Evolutionary conservation across 2,888 invertebrate species (phyloP).

Genomic region (Eupithecia inturbata): DNA sequence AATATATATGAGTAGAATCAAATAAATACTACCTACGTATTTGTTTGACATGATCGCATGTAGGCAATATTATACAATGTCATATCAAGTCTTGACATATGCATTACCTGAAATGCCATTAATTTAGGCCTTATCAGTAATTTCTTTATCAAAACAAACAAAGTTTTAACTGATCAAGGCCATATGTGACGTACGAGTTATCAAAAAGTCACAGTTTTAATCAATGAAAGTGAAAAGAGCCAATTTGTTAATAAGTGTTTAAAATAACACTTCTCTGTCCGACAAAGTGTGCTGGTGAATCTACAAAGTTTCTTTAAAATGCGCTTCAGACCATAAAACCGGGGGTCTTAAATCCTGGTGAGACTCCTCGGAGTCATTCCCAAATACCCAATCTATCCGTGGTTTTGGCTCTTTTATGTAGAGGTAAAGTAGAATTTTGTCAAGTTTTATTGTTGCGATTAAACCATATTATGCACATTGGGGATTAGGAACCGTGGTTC

Average conservation of each 20-base stretch:
- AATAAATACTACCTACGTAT: background rate
- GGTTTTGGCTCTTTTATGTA: background rate
- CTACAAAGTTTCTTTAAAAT: too few species aligned
- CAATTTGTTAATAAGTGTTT: too few species aligned
- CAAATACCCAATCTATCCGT: too few species aligned
- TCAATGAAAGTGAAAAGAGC: background rate
- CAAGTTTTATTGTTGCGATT: background rate
- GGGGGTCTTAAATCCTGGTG: too few species aligned
- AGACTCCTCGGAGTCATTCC: too few species aligned
- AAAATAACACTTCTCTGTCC: too few species aligned
- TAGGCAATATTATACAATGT: conserved; percentile 64
- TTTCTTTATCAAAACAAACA: conserved; percentile 29
- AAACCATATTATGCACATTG: background rate
- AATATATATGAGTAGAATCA: too few species aligned
- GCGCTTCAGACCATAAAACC: too few species aligned
- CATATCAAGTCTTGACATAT: conserved; percentile 54
- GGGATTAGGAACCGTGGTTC: too few species aligned
- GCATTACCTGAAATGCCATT: conserved; percentile 63
- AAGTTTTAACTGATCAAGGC: conserved; percentile 3
- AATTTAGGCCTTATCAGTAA: conserved; percentile 54
- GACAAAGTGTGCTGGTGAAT: too few species aligned
- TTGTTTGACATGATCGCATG: conserved; percentile 42
- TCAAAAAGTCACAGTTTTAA: background rate
- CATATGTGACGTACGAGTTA: background rate
- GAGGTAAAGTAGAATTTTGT: background rate